These are phyloP conservation scores for Otus sunia DNA, from an alignment of 2,113 vertebrate genomes.

Conservation along the genomic window DNA sequence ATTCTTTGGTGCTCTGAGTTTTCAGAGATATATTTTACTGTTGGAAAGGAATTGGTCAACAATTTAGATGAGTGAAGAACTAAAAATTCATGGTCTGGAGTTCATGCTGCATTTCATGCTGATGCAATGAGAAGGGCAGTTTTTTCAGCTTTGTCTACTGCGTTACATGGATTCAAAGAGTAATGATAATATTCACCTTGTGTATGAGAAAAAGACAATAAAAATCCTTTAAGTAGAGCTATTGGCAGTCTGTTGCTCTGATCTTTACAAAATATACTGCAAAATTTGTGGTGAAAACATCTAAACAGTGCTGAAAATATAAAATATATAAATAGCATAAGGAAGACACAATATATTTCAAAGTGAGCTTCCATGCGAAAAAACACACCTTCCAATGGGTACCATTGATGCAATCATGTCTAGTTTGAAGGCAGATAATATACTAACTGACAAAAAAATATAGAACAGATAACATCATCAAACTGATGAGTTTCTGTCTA, in stretches of 20 bases:
- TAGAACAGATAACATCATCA: not conserved
- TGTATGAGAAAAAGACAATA: not conserved
- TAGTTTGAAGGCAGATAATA: not conserved
- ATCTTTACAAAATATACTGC: not conserved
- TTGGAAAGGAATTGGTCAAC: not conserved
- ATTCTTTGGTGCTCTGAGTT: not conserved
- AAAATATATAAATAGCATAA: not conserved
- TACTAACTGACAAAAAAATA: not conserved
- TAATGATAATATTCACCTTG: not conserved
- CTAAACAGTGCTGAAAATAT: not conserved
- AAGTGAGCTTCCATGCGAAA: not conserved
- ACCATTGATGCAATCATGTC: not conserved
- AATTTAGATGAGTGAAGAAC: not conserved
- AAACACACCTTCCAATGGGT: not conserved
- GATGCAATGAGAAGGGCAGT: not conserved
- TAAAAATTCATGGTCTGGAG: not conserved
- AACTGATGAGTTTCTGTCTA: not conserved
- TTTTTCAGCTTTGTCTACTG: not conserved
- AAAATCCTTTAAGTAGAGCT: not conserved
- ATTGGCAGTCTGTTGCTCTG: not conserved
- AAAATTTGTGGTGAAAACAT: not conserved
- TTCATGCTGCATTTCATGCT: not conserved
- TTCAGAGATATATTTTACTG: not conserved
- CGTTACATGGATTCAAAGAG: not conserved
- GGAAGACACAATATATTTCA: not conserved